These are phyloP conservation scores for Athalia circularis DNA, from an alignment of 2,888 invertebrate genomes.

Conservation along the genomic window DNA sequence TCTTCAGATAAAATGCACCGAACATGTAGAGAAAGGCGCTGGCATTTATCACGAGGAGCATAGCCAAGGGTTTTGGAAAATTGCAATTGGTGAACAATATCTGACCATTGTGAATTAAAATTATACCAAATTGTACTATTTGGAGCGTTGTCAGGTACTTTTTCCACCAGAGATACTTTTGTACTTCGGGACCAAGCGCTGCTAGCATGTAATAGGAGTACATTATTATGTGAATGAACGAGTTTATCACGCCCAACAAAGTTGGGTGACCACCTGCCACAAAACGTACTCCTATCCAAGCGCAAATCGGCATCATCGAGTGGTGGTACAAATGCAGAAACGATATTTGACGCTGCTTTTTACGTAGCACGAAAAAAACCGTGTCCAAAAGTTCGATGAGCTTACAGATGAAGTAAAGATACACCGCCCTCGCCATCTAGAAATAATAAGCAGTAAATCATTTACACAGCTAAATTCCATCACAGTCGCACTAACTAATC, in stretches of 20 bases:
- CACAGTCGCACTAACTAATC: not conserved
- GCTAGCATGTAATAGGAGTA: constrained; percentile 93
- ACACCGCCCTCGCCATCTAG: constrained; percentile 74
- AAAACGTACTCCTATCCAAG: constrained; percentile 88
- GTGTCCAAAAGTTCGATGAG: constrained; percentile 87
- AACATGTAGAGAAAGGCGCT: constrained; percentile 86
- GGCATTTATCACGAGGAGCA: constrained; percentile 82
- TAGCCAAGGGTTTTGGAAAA: constrained; percentile 82
- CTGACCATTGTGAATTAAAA: constrained; percentile 82
- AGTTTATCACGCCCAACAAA: constrained; percentile 90
- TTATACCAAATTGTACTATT: constrained; percentile 88
- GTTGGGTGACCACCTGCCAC: constrained; percentile 92
- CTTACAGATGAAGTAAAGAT: constrained; percentile 85
- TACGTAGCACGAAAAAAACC: constrained; percentile 91
- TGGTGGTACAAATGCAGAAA: constrained; percentile 95
- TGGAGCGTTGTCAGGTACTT: constrained; percentile 92
- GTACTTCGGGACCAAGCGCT: constrained; percentile 90
- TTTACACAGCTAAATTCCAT: not conserved
- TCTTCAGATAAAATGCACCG: constrained; percentile 83
- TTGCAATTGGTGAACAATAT: constrained; percentile 82
- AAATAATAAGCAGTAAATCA: constrained; percentile 48
- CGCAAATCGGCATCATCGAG: constrained; percentile 85
- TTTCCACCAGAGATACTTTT: constrained; percentile 97
- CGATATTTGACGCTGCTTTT: constrained; percentile 91
- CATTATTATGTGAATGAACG: constrained; percentile 94